Percentiles rank a stretch among this genome's conserved stretches.
Conservation (phyloP, 2,113 vertebrate species). For the rabbit (Oryctolagus cuniculus) region DNA sequence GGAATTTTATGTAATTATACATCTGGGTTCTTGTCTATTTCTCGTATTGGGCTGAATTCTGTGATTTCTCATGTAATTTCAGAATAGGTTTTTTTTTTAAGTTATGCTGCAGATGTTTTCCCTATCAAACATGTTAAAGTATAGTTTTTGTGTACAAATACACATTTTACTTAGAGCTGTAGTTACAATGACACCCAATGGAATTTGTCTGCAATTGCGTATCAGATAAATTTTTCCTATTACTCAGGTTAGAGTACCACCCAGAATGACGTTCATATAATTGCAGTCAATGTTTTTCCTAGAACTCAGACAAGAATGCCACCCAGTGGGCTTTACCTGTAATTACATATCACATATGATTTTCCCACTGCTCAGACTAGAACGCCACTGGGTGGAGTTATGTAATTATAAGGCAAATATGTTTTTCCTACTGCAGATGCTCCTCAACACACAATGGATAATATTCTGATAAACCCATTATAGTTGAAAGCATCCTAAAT, state of each 20-base stretch:
- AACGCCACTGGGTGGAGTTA: not conserved
- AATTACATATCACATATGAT: not conserved
- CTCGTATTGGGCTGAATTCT: not conserved
- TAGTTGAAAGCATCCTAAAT: not conserved
- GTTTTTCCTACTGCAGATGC: not conserved
- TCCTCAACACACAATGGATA: not conserved
- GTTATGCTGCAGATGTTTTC: not conserved
- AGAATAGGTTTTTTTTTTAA: not conserved
- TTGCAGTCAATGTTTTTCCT: not conserved
- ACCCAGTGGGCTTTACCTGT: not conserved
- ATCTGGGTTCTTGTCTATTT: not conserved
- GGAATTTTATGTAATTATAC: not conserved
- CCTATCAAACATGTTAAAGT: not conserved
- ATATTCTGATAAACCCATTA: not conserved
- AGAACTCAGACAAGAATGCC: not conserved
- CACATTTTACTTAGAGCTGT: not conserved
- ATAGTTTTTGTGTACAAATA: not conserved
- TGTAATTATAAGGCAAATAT: not conserved
- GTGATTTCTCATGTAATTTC: not conserved
- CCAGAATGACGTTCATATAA: not conserved
- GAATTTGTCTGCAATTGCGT: not conserved
- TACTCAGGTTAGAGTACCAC: not conserved
- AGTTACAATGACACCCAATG: not conserved
- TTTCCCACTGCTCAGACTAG: not conserved
- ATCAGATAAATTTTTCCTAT: not conserved